phyloP scores from a whole-genome alignment of 2,113 vertebrate species.

The Trachemys scripta region DNA sequence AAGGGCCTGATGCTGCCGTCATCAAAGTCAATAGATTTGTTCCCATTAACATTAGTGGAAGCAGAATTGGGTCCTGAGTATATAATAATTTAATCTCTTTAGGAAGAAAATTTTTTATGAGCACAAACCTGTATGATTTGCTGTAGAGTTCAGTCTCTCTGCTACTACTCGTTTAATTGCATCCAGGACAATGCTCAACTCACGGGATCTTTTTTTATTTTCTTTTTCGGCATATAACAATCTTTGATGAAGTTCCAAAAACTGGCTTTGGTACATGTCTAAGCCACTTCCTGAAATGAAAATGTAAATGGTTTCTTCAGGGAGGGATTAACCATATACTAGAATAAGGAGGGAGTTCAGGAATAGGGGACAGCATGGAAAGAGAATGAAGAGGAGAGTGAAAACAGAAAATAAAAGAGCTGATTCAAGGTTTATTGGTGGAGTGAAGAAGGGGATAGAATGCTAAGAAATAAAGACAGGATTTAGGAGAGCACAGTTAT shows the following conservation, averaged over 20 bases:
- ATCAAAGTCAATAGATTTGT: neutral
- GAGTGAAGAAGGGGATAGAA: neutral
- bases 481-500: neutral
- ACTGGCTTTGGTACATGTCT: conserved; percentile 59
- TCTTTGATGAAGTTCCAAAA: conserved; percentile 78
- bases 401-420: neutral
- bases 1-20: neutral
- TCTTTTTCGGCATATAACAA: conserved; percentile 77
- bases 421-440: neutral
- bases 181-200: conserved; percentile 74
- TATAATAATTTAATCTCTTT: neutral
- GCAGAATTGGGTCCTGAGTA: neutral
- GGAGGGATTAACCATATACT: neutral
- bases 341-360: neutral
- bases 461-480: neutral
- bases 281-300: conserved; percentile 71
- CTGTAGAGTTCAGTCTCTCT: neutral
- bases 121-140: conserved; percentile 75
- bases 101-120: neutral
- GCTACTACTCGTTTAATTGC: conserved; percentile 66
- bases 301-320: neutral
- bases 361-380: neutral
- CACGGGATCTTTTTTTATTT: conserved; percentile 63
- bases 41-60: neutral
- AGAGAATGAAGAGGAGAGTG: neutral